Base-by-base conservation (phyloP, 2,113 vertebrate species). In the Sarotherodon lohbergeri region DNA sequence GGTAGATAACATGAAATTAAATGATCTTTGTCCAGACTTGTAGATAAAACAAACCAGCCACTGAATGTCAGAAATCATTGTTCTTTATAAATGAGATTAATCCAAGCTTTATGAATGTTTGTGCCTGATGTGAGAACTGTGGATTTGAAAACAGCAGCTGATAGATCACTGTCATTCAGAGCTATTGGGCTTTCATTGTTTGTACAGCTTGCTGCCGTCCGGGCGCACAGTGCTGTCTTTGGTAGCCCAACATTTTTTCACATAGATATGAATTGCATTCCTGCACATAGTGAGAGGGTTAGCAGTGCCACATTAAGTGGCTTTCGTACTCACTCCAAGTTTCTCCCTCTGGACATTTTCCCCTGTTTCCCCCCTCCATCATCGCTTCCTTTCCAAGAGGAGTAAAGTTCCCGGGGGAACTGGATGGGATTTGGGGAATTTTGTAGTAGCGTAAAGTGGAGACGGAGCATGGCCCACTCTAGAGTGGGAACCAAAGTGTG, bases 261-360 rank as follows among this genome's bases (percentile, higher is more conserved):
- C 86, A 63, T 93, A 92, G 85, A 89, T 94, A 92, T 76, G 88
- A 95, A 86, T 78, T 87, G 43, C 91, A 94, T 94, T 94, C 91
- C 91, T 88, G 84, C 86, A 82, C 85, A 90, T 76, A 57, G 93
- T 82, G 86, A 90, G 84, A 92, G 85, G 66, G 43, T 13, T 78
- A 55, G 88, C 89, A n/a, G 24, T 29, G 76, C 71, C 71, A 50
- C 83, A 87, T 82, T 82, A 9, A 82, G 84, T 90, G 88, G 79
- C 89, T 89, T 52, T 43, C 50, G 9, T 14, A 22, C 71, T 86
- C 48, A 34, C 84, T 54, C 16, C n/a, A 59, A 16, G 81, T 86
- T 50, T 55, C 22, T 17, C 41, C 17, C 52, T 41, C n/a, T 57
- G 54, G 50, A 82, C 52, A 50, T 83, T 84, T 81, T 57, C 83